Conservation (phyloP, 1,140 invertebrate genomes). For the Megalopta genalis region DNA sequence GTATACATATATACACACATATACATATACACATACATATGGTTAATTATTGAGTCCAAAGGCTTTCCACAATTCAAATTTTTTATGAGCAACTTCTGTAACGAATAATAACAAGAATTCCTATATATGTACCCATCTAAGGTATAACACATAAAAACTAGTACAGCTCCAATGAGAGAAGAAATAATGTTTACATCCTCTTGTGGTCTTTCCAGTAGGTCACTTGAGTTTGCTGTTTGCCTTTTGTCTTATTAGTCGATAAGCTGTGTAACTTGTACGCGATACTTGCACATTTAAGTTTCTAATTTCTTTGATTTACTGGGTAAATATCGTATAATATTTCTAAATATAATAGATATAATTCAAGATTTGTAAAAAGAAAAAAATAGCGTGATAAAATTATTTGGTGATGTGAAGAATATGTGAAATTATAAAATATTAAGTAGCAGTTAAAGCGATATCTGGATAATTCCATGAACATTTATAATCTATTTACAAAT, state of each 20-base stretch:
- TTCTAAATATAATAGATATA: background rate
- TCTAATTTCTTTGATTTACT: background rate
- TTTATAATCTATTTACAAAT: background rate
- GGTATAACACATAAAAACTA: slow-evolving; percentile 35
- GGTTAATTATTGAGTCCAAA: background rate
- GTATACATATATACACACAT: too few species aligned
- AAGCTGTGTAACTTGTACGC: background rate
- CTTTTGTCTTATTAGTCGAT: slow-evolving; percentile 29
- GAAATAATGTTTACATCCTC: slow-evolving; percentile 35
- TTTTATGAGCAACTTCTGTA: slow-evolving; percentile 7
- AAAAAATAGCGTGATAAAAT: background rate
- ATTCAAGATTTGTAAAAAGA: background rate
- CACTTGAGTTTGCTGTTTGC: slow-evolving; percentile 50
- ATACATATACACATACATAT: too few species aligned
- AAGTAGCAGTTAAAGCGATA: too few species aligned
- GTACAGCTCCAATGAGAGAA: slow-evolving; percentile 20
- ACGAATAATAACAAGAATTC: slow-evolving; percentile 11
- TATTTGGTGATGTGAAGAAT: background rate
- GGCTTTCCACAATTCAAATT: slow-evolving; percentile 23
- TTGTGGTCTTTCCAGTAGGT: slow-evolving; percentile 49
- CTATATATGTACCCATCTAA: slow-evolving; percentile 20
- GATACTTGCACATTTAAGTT: background rate
- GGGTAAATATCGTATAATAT: background rate
- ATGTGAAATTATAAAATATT: background rate
- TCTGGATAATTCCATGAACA: background rate